Conservation (phyloP, 2,797 vertebrate genomes). For the Hydrocynus forskahlii region DNA sequence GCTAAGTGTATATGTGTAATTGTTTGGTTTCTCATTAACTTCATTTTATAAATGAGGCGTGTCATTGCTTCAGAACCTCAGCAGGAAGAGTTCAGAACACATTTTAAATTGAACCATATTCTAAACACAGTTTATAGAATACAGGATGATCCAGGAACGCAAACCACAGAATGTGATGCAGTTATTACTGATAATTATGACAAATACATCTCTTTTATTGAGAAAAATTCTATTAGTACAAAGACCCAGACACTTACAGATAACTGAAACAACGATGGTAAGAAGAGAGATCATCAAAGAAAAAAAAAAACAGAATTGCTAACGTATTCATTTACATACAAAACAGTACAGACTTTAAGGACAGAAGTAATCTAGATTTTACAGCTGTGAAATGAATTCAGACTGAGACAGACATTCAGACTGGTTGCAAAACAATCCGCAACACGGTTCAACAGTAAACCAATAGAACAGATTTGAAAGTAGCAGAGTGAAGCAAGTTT, state of each 20-base stretch:
- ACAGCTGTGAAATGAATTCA: background rate
- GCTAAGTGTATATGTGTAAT: background rate
- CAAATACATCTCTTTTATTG: constrained; percentile 24
- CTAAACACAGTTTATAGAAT: background rate
- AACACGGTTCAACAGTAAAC: background rate
- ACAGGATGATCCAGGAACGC: background rate
- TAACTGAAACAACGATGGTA: background rate
- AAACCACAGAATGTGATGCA: background rate
- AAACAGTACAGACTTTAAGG: background rate
- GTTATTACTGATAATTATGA: background rate
- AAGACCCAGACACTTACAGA: background rate
- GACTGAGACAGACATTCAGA: background rate
- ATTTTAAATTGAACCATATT: background rate
- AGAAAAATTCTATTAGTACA: constrained; percentile 13
- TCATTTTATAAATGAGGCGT: background rate
- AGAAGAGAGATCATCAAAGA: background rate
- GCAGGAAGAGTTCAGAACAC: too few species aligned
- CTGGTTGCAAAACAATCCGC: background rate
- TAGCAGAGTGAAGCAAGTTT: background rate
- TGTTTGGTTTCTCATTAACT: background rate
- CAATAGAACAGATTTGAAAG: background rate
- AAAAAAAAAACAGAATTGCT: background rate
- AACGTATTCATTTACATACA: constrained; percentile 16
- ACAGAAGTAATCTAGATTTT: background rate
- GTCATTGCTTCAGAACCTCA: background rate